Base-by-base conservation (phyloP, 2,888 invertebrate genomes). In the Ophion ellenae region DNA sequence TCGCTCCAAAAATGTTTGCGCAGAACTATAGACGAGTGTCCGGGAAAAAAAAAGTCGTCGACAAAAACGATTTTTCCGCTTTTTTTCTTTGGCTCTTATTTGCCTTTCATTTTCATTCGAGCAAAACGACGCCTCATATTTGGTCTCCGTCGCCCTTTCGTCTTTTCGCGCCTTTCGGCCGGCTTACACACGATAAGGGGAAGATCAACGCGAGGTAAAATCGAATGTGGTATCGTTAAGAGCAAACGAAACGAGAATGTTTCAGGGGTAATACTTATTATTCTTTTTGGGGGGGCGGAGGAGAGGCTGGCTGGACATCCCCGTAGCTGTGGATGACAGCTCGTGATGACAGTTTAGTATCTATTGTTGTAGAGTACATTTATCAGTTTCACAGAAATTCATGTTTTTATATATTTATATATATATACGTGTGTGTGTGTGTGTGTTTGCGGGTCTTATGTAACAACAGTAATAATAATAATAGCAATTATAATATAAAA, bases 261-360 rank as follows among this genome's bases (percentile, higher is more conserved):
- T 90, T 89, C 88, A 91, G 89, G 89, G 53, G 92, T 92, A 92
- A 92, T 92, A 92, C 90, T 91, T 91, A 64, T 71, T 32, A 86
- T 73, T 47, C 61, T 73, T 70, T 87, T 89, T 86, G 89, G 89
- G 89, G 89, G 69, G 28, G n/a, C 57, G 36, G 45, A 61, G 17
- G 53, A 17, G 53, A 53, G 14, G 14, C 14, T 11, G 47, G 47
- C 40, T 40, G 0, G 45, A 89, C 89, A 87, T 90, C 88, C 90
- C 87, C 89, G 88, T 88, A 90, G 90, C 87, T 90, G 87, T 90
- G 90, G 87, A 89, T 90, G 57, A 32, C 32, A 61, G 36, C 87
- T 90, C 90, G 90, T 2, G 53, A 17, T 53, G 14, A 91, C 89
- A 91, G 86, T 80, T 77, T 90, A 90, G 90, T 90, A 90, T 88